Evolutionary conservation across 2,888 invertebrate genomes (phyloP), one percentile per base, ranked within the genome.

Genomic region (Acrobasis suavella): DNA sequence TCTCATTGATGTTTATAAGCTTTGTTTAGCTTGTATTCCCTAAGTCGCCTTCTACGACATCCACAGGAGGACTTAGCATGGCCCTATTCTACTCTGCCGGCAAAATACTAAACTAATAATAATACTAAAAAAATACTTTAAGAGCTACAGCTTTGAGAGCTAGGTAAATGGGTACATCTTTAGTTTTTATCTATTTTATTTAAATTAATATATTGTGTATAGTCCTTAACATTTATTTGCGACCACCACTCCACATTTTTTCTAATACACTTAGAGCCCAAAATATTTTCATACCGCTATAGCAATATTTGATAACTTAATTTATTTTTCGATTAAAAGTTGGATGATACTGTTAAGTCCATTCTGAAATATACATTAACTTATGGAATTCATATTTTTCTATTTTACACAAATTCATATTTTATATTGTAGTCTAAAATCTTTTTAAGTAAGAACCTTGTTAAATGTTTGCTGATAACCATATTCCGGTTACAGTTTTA

Each of bases 321-420:
- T 46, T 46, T 46, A 46, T 46, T 14, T 46, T 46, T 46, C 46
- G n/a, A 46, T 46, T 14, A 46, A 46, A 46, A 46, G 46, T 46
- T 46, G n/a, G n/a, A 46, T 32, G 52, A 52, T 52, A 32, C 52
- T 14, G n/a, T 32, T 22, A 51, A 22, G 51, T 51, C 42, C 42
- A 42, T 42, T 42, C 7, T 42, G 42, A 14, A 42, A 42, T 12
- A 2, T 42, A 7, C 7, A 46, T 14, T n/a, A 46, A 14, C 14
- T 46, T 14, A 42, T 42, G 12, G 12, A 46, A n/a, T 46, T 46
- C n/a, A 14, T 14, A 46, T 14, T 46, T 46, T 46, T 46, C 10
- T 1, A 10, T 14, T 42, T 46, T 6, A 46, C 2, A 14, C 12
- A 2, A 42, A 42, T 42, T 12, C 14, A 12, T 14, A 10, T 14